Evolutionary conservation across 2,888 invertebrate genomes (phyloP), one percentile per base, ranked within the genome.

Genomic region (Griposia aprilina): DNA sequence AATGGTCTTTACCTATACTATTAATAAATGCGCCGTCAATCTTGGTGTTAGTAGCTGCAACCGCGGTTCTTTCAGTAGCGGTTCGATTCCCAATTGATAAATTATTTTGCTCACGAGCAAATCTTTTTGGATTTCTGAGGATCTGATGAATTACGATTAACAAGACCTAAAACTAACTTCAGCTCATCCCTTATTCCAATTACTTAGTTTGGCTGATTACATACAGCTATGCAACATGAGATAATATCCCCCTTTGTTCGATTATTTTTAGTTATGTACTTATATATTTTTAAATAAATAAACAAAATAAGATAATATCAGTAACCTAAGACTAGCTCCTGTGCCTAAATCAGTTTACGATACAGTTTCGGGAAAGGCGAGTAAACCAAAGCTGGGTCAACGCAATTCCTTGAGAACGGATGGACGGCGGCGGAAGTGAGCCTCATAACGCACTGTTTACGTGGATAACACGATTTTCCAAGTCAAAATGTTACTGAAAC

Each of bases 351-450:
- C 57, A 68, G 71, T 88, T 89, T 80, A 86, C 88, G 90, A 90
- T 87, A 85, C 76, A 78, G 84, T 87, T 91, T 88, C 83, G 66
- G 85, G 89, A 87, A 91, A 90, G 78, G 77, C 83, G 85, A 76
- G 88, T 91, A 85, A 89, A 91, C 85, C 88, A 83, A 87, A 90
- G 90, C 85, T 87, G 84, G 88, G 92, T 92, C 91, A 91, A 88
- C 90, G 90, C 90, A 85, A 90, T 91, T 88, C 86, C 84, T 86
- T 84, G 50, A 48, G 26, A 74, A 41, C 75, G 63, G 73, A 83
- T 74, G 73, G 15, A 45, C 26, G 30, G 45, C 87, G 76, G 81
- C 85, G 85, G 87, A 89, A 84, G 85, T 83, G 66, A 63, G 84
- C 80, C 76, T 86, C 84, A 76, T 84, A 83, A 88, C 85, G 76